Conservation (phyloP, 2,113 vertebrate species). For the Synodontis membranacea region DNA sequence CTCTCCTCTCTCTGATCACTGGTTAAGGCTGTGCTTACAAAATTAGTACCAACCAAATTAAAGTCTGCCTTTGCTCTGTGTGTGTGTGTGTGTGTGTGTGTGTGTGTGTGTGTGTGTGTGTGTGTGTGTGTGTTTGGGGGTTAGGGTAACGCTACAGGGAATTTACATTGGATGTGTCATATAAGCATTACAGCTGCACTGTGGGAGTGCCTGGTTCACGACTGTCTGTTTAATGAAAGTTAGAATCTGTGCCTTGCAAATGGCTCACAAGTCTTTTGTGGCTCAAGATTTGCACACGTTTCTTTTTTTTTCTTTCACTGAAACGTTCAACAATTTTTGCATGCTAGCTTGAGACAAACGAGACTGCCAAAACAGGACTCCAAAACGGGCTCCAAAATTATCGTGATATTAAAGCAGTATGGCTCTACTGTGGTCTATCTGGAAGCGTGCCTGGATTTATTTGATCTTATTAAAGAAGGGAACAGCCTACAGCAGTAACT, state of each 20-base stretch:
- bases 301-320: background rate
- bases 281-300: background rate
- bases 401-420: background rate
- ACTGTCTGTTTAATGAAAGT: background rate
- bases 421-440: background rate
- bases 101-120: slow-evolving; percentile 2
- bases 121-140: background rate
- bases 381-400: background rate
- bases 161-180: background rate
- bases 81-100: slow-evolving; percentile 4
- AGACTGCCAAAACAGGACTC: background rate
- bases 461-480: background rate
- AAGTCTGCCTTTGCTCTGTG: background rate
- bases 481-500: background rate
- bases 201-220: background rate
- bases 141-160: background rate
- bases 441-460: background rate
- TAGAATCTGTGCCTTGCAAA: background rate
- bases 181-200: background rate
- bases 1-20: background rate
- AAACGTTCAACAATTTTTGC: background rate
- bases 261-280: background rate
- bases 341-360: background rate
- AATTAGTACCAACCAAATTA: background rate
- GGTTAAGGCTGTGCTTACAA: background rate